These are phyloP conservation scores for Calyptomena viridis DNA, from an alignment of 2,113 vertebrate genomes.

Conservation along the genomic window DNA sequence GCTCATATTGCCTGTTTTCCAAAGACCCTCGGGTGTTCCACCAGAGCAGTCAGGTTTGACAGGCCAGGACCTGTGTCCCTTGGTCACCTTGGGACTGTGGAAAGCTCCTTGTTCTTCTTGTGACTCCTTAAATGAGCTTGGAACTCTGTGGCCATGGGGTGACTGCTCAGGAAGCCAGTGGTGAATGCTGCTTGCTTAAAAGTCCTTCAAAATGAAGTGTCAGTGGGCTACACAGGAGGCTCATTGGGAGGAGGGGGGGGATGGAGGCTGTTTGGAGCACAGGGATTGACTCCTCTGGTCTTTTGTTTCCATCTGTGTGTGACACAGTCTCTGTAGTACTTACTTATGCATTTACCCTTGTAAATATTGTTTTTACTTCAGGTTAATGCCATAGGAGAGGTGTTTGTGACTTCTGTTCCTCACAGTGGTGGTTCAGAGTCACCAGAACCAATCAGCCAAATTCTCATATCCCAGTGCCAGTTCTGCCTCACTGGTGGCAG, in stretches of 20 bases:
- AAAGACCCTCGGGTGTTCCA: neutral
- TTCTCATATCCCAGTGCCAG: accelerated
- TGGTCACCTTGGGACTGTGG: neutral
- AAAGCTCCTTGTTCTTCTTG: neutral
- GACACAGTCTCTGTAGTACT: neutral
- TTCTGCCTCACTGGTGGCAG: neutral
- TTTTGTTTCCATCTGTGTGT: neutral
- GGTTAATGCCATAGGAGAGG: neutral
- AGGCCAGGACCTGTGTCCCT: accelerated
- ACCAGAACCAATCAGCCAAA: neutral
- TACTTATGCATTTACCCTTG: neutral
- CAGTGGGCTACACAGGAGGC: neutral
- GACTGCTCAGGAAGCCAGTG: neutral
- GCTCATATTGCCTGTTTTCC: accelerated
- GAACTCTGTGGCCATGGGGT: neutral
- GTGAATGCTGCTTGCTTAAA: neutral
- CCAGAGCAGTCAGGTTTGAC: neutral
- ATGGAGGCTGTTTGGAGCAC: neutral
- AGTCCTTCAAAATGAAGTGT: neutral
- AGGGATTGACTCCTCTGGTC: neutral
- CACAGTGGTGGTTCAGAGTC: neutral
- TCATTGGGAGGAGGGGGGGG: neutral
- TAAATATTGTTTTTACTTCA: neutral
- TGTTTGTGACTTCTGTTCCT: neutral
- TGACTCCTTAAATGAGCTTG: neutral